Conservation (phyloP, 2,888 invertebrate species). For the Callyntrura guangdongensis region DNA sequence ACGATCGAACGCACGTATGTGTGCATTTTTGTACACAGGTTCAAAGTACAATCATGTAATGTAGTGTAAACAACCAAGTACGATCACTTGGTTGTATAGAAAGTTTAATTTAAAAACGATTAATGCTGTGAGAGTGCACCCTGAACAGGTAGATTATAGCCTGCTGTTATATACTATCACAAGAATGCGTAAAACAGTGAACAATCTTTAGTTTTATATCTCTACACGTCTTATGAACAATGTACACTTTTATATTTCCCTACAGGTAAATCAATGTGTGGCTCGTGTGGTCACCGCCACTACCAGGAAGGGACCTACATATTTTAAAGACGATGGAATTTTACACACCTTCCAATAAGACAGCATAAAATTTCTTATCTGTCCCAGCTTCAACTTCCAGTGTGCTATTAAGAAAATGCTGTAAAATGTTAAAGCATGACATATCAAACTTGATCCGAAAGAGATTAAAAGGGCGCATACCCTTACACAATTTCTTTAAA, state of each 20-base stretch:
- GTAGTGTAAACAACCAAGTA: background rate
- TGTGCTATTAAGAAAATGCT: background rate
- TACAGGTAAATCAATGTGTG: conserved; percentile 21
- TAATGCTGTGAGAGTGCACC: conserved; percentile 32
- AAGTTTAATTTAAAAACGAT: background rate
- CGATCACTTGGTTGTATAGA: background rate
- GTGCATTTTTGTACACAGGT: conserved; percentile 1
- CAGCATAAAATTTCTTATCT: background rate
- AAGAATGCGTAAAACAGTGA: background rate
- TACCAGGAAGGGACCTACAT: conserved; percentile 17
- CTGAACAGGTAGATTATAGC: background rate
- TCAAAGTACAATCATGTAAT: conserved; percentile 49
- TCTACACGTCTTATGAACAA: background rate
- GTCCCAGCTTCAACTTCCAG: background rate
- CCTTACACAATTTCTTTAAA: background rate
- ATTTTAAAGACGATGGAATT: background rate
- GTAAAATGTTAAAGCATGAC: conserved; percentile 6
- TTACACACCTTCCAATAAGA: background rate
- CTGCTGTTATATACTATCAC: background rate
- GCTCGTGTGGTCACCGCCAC: background rate
- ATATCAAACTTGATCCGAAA: conserved; percentile 1
- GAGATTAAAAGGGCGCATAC: conserved; percentile 36
- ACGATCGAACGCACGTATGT: background rate
- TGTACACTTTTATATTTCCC: conserved; percentile 33
- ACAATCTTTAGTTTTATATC: background rate